A percentile compares a stretch with the other conserved stretches of the same genome.
These are phyloP conservation scores for Drosophila watanabei DNA, from an alignment of 1,140 invertebrate genomes.

Conservation along the genomic window DNA sequence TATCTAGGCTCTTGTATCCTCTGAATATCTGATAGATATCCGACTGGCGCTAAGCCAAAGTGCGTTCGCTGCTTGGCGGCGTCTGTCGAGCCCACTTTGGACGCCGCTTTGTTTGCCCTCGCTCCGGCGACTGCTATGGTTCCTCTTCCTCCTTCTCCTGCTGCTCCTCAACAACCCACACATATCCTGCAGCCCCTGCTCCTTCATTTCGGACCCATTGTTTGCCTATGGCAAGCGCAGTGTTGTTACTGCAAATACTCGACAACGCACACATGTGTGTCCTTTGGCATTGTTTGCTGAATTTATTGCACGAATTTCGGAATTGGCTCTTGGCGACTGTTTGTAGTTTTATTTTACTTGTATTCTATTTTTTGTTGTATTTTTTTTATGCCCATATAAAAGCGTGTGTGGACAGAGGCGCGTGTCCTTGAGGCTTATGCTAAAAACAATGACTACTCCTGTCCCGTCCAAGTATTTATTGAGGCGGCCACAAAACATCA, in stretches of 20 bases:
- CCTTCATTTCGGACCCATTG: slow-evolving; percentile 21
- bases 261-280: slow-evolving; percentile 49
- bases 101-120: slow-evolving; percentile 43
- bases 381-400: slow-evolving; percentile 48
- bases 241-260: slow-evolving; percentile 66
- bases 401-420: slow-evolving; percentile 10
- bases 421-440: slow-evolving; percentile 66
- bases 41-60: slow-evolving; percentile 66
- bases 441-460: slow-evolving; percentile 64
- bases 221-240: slow-evolving; percentile 42
- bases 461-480: slow-evolving; percentile 62
- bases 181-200: neutral
- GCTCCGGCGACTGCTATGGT: slow-evolving; percentile 1
- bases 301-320: slow-evolving; percentile 82
- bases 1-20: slow-evolving; percentile 12
- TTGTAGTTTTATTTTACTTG: slow-evolving; percentile 68
- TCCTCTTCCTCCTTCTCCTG: slow-evolving; percentile 1
- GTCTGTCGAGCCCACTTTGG: slow-evolving; percentile 49
- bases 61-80: slow-evolving; percentile 67
- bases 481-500: slow-evolving; percentile 19
- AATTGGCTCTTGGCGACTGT: slow-evolving; percentile 74
- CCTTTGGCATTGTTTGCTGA: slow-evolving; percentile 75
- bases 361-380: slow-evolving; percentile 18
- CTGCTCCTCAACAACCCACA: neutral
- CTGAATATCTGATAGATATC: slow-evolving; percentile 19